Conservation (phyloP, 2,113 vertebrate species). For the Climacteris rufus region DNA sequence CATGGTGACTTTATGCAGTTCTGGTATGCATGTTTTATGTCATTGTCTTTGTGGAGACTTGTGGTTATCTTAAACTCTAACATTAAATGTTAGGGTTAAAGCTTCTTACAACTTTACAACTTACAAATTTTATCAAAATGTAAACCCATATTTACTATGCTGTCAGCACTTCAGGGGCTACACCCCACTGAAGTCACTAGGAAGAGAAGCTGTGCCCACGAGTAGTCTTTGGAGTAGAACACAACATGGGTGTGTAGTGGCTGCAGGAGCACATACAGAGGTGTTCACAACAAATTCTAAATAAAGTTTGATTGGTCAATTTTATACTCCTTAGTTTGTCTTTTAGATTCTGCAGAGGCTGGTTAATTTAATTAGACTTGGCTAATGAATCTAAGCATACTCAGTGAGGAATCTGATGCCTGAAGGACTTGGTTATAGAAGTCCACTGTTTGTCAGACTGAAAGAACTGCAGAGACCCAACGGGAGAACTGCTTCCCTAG, state of each 20-base stretch:
- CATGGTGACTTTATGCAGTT: not conserved
- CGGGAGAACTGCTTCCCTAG: not conserved
- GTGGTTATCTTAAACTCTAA: not conserved
- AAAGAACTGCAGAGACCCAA: not conserved
- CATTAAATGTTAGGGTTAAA: not conserved
- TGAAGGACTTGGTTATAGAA: not conserved
- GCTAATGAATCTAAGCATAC: not conserved
- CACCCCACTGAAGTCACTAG: not conserved
- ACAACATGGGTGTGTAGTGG: not conserved
- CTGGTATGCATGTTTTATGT: not conserved
- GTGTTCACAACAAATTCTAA: not conserved
- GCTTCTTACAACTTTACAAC: not conserved
- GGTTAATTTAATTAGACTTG: constrained; percentile 27
- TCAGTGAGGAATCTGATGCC: not conserved
- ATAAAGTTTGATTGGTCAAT: not conserved
- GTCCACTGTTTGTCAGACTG: not conserved
- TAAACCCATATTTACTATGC: not conserved
- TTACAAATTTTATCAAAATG: not conserved
- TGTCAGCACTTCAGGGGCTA: not conserved
- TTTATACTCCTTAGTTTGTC: not conserved
- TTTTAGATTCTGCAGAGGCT: not conserved
- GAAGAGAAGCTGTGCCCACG: not conserved
- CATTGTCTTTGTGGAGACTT: not conserved
- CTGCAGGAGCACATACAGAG: rapidly evolving
- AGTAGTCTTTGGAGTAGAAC: not conserved